Percentiles rank a stretch among this genome's conserved stretches.
phyloP scores from a whole-genome alignment of 2,113 vertebrate genomes.

The Syngnathus floridae region DNA sequence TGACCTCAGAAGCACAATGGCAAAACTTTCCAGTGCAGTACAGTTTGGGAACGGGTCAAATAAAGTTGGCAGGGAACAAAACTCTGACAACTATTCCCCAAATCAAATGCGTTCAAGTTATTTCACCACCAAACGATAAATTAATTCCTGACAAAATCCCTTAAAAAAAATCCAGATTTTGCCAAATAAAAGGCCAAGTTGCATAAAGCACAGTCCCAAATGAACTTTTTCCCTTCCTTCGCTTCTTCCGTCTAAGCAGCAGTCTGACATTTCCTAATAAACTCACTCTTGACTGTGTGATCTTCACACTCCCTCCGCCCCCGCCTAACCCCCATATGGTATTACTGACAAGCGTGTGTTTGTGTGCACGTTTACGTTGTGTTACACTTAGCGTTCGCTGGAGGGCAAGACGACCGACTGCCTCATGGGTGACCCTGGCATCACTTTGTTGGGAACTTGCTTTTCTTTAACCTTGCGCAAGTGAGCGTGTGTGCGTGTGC shows the following conservation, averaged over 20 bases:
- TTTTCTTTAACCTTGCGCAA: conserved; percentile 67
- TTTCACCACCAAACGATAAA: no score
- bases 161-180: no score
- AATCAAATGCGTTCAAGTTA: no score
- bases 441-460: conserved; percentile 50
- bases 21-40: neutral
- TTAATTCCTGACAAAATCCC: no score
- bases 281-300: conserved; percentile 16
- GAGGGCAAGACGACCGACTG: conserved; percentile 46
- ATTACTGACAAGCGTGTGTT: conserved; percentile 44
- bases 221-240: no score
- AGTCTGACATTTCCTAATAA: conserved; percentile 35
- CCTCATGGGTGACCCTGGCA: conserved; percentile 52
- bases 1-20: conserved; percentile 22
- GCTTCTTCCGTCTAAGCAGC: no score
- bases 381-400: conserved; percentile 30
- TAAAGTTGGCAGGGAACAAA: no score
- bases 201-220: no score
- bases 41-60: neutral
- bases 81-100: no score
- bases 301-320: conserved; percentile 28
- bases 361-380: conserved; percentile 18
- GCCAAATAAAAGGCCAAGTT: no score
- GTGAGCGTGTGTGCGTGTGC: conserved; percentile 14
- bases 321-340: conserved; percentile 28